These are phyloP conservation scores for Pipistrellus pygmaeus DNA, from an alignment of 2,797 vertebrate genomes.

Conservation along the genomic window DNA sequence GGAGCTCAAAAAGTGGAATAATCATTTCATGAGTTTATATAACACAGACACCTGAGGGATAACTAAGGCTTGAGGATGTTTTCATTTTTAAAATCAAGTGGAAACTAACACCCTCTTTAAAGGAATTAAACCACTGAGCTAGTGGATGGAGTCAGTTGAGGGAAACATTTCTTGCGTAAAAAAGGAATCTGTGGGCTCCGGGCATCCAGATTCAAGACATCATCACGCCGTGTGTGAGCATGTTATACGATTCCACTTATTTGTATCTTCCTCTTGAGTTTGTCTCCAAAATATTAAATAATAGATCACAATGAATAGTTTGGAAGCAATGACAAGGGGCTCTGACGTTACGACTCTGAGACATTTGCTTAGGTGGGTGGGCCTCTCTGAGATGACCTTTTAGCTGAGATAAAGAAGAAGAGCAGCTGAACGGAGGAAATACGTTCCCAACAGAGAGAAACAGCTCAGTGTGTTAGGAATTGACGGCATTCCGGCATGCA, in stretches of 20 bases:
- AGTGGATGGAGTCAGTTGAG: not conserved
- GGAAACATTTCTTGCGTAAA: not conserved
- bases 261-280: too few relatives aligned
- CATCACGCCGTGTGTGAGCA: too few relatives aligned
- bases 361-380: not conserved
- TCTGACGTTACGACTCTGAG: not conserved
- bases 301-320: not conserved
- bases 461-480: not conserved
- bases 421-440: not conserved
- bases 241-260: not conserved
- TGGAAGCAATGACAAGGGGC: not conserved
- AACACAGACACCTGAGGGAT: not conserved
- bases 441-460: not conserved
- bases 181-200: not conserved
- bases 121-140: not conserved
- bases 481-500: not conserved
- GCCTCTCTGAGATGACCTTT: not conserved
- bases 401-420: not conserved
- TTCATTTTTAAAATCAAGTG: conserved; percentile 57
- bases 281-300: not conserved
- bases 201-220: not conserved
- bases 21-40: not conserved
- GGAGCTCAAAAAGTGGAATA: conserved; percentile 59
- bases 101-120: not conserved
- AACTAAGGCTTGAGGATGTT: not conserved